Evolutionary conservation across 2,113 vertebrate genomes (phyloP), one percentile per base, ranked within the genome.

Genomic region (Lipotes vexillifer): DNA sequence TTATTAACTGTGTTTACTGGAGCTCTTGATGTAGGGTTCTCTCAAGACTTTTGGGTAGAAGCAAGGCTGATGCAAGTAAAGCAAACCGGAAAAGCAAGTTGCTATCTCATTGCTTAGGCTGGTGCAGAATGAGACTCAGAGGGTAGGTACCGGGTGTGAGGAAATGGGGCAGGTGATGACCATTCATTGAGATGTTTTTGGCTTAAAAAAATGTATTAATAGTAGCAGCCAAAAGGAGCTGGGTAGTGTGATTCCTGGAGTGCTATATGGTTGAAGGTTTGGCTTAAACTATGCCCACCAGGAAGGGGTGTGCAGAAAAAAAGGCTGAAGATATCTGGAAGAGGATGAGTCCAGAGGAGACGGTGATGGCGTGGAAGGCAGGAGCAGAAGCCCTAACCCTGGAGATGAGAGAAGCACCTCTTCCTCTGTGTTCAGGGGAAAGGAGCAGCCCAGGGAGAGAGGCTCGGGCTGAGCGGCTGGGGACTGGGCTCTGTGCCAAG

Each of bases 261-360:
- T 4, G 17, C 29, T 0, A 0, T 25, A 14, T 49, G 36, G 49
- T 38, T 92, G 59, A 83, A 83, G 71, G 13, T 57, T 55, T 71
- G 41, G 21, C 61, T 69, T 55, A n/a, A 82, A 68, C 38, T 4
- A 27, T 49, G 38, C 21, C 61, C 7, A 6, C 6, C 91, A 75
- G 0, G 8, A 44, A 83, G 3, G 3, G 63, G 5, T 6, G 6
- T 14, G 0, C 18, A 33, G 61, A 0, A 4, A 75, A n/a, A 46
- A 9, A 38, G 6, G 11, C 65, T 61, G 85, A 68, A 21, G 59
- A 25, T 81, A 23, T 25, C 29, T 61, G 82, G 59, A 96, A 65
- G 8, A 44, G 2, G 41, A 4, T 9, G 14, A 17, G 7, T 29
- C 23, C 52, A 36, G 12, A 66, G 38, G 55, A 63, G 82, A n/a